Conservation (phyloP, 2,797 vertebrate species). For the Acanthurus lineatus region DNA sequence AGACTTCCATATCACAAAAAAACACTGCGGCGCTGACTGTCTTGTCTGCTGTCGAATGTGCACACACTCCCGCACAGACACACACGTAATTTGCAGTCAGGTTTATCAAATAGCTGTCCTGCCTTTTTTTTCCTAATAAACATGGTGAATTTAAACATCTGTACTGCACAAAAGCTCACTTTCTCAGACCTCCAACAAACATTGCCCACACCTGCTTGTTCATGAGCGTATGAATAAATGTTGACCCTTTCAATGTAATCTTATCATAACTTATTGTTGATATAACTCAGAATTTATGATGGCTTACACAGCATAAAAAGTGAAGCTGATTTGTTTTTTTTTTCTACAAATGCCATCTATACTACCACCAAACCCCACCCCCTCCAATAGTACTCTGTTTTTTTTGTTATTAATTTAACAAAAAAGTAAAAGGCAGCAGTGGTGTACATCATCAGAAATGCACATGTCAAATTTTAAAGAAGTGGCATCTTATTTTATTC, state of each 20-base stretch:
- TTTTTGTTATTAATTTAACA: not conserved
- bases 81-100: slow-evolving; percentile 49
- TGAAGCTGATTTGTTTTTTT: not conserved
- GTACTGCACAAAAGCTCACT: slow-evolving; percentile 16
- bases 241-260: slow-evolving; percentile 39
- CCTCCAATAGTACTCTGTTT: not conserved
- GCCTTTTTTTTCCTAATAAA: slow-evolving; percentile 42
- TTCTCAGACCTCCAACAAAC: slow-evolving; percentile 56
- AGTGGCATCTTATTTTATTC: slow-evolving; percentile 98
- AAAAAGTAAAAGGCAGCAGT: slow-evolving; percentile 30
- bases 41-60: slow-evolving; percentile 56
- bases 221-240: slow-evolving; percentile 36
- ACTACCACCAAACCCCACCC: not conserved
- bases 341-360: not conserved
- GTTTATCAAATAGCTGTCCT: slow-evolving; percentile 66
- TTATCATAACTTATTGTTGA: slow-evolving; percentile 56
- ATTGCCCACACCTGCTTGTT: slow-evolving; percentile 46
- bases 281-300: slow-evolving; percentile 60
- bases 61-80: slow-evolving; percentile 40
- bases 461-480: slow-evolving; percentile 94
- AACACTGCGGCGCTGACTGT: slow-evolving; percentile 61
- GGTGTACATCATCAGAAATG: slow-evolving; percentile 88
- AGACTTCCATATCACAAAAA: slow-evolving; percentile 78
- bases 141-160: slow-evolving; percentile 46
- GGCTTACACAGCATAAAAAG: slow-evolving; percentile 21